phyloP scores from a whole-genome alignment of 2,888 invertebrate species.

The Euphydryas editha region DNA sequence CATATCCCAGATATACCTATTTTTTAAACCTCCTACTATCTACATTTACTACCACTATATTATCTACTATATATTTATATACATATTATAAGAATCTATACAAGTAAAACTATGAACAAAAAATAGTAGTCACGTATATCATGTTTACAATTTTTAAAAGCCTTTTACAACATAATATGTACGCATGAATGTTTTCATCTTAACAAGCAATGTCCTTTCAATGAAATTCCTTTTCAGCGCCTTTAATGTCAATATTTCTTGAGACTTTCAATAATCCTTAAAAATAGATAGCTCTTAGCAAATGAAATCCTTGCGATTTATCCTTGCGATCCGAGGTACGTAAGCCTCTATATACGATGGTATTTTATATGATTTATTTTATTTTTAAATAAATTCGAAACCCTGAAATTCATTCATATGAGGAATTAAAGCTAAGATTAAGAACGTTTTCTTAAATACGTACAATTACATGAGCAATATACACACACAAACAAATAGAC shows the following conservation, averaged over 20 bases:
- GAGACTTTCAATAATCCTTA: slow-evolving; percentile 32
- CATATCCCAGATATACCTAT: too few species aligned
- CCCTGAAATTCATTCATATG: background rate
- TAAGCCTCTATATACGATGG: slow-evolving; percentile 26
- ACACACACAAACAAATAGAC: too few species aligned
- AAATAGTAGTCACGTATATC: too few species aligned
- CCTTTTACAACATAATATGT: too few species aligned
- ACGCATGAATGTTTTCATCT: background rate
- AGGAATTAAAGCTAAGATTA: background rate
- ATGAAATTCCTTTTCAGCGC: slow-evolving; percentile 19
- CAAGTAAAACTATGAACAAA: too few species aligned
- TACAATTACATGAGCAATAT: too few species aligned
- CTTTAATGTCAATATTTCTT: slow-evolving; percentile 23
- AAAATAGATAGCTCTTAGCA: slow-evolving; percentile 31
- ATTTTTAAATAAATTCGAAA: slow-evolving; percentile 10
- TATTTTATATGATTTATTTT: slow-evolving; percentile 16
- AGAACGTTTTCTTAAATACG: background rate
- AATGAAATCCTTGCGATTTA: slow-evolving; percentile 30
- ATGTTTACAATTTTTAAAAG: background rate
- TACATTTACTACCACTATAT: too few species aligned
- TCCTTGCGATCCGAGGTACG: slow-evolving; percentile 23
- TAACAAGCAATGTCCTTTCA: background rate
- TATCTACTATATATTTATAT: too few species aligned
- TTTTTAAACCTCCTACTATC: too few species aligned
- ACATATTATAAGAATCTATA: too few species aligned